Conservation (phyloP, 2,797 vertebrate genomes). For the Peromyscus eremicus region DNA sequence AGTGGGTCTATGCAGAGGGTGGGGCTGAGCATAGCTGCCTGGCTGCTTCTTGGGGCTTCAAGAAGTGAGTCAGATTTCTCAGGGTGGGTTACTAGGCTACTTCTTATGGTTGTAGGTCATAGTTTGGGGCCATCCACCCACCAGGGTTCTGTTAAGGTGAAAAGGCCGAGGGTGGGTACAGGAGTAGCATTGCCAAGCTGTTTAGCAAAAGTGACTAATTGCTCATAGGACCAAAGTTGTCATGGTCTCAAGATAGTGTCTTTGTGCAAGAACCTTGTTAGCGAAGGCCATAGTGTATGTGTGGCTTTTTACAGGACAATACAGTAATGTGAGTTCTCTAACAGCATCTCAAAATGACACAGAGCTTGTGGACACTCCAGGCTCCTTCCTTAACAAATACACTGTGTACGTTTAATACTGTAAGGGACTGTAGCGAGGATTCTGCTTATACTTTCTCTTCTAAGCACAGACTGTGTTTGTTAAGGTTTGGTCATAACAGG, state of each 20-base stretch:
- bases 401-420: too few relatives aligned
- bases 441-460: neutral
- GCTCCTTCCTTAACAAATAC: neutral
- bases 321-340: neutral
- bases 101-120: too few relatives aligned
- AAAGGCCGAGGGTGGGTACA: too few relatives aligned
- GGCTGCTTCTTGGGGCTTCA: neutral
- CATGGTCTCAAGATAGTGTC: neutral
- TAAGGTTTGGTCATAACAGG: neutral
- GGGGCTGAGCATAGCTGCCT: neutral
- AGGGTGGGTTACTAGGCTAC: neutral
- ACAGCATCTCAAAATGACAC: neutral
- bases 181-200: neutral
- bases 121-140: neutral
- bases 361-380: neutral
- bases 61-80: neutral
- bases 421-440: accelerated
- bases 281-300: neutral
- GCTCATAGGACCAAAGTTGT: neutral
- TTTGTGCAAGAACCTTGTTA: neutral
- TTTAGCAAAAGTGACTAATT: neutral
- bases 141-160: neutral
- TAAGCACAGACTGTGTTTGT: neutral
- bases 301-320: neutral
- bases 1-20: neutral